Conservation (phyloP, 1,140 invertebrate species). For the Drosophila guanche region DNA sequence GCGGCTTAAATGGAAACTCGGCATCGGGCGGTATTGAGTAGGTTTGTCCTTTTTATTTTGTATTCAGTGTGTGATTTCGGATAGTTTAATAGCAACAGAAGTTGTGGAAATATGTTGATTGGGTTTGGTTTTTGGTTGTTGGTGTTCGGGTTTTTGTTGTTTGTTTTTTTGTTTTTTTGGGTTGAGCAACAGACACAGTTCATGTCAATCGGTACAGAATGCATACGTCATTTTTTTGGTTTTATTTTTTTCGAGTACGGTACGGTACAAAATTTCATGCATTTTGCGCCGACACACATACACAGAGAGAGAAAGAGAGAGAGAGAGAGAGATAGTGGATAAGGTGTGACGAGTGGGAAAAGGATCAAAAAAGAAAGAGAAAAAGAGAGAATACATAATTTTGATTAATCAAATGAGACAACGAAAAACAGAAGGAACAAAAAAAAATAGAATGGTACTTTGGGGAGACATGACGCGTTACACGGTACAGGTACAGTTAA, state of each 20-base stretch:
- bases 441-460: slow-evolving; percentile 21
- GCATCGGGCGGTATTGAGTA: slow-evolving; percentile 85
- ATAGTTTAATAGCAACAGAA: slow-evolving; percentile 48
- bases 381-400: slow-evolving; percentile 77
- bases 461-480: slow-evolving; percentile 51
- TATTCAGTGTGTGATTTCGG: slow-evolving; percentile 39
- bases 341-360: slow-evolving; percentile 21
- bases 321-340: slow-evolving; percentile 54
- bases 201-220: slow-evolving; percentile 68
- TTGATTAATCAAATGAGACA: slow-evolving; percentile 74
- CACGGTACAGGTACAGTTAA: slow-evolving; percentile 59
- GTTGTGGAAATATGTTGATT: slow-evolving; percentile 34
- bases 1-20: slow-evolving; percentile 84
- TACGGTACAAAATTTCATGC: slow-evolving; percentile 62
- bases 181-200: slow-evolving; percentile 52
- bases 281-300: slow-evolving; percentile 66
- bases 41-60: slow-evolving; percentile 86
- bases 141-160: slow-evolving; percentile 14
- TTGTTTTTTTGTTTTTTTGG: slow-evolving; percentile 25
- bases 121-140: slow-evolving; percentile 20
- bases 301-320: slow-evolving; percentile 22
- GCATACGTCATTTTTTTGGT: slow-evolving; percentile 41
- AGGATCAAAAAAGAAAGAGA: slow-evolving; percentile 72
- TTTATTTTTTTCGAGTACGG: slow-evolving; percentile 5
- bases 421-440: slow-evolving; percentile 26